A percentile compares a stretch with the other conserved stretches of the same genome.
Evolutionary conservation across 2,113 vertebrate species (phyloP).

Genomic region (Calyptommatus sinebrachiatus): DNA sequence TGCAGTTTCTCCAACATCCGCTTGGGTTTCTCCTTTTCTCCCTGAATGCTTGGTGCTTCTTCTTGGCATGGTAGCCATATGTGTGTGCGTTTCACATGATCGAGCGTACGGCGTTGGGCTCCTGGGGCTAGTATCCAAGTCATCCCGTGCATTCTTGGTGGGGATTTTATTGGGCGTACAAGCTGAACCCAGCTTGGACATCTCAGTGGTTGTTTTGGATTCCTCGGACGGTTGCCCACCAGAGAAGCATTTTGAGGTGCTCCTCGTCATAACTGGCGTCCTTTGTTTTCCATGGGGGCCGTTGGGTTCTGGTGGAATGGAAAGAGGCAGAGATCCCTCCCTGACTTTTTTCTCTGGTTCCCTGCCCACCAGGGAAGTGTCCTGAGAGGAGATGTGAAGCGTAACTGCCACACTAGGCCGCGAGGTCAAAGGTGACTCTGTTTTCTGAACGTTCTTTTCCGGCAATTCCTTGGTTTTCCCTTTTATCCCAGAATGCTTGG

Average conservation of each 20-base stretch:
- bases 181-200: rapidly evolving
- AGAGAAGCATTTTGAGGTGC: neutral
- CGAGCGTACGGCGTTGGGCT: slow-evolving; percentile 78
- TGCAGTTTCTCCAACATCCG: slow-evolving; percentile 15
- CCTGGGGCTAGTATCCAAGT: slow-evolving; percentile 75
- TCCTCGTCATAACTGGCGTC: neutral
- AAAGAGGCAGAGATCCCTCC: too few relatives aligned
- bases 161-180: slow-evolving; percentile 30
- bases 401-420: too few relatives aligned
- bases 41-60: slow-evolving; percentile 38
- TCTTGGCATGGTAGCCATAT: slow-evolving; percentile 90
- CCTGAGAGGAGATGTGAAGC: rapidly evolving
- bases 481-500: slow-evolving; percentile 43
- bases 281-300: neutral
- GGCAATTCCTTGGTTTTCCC: slow-evolving; percentile 7
- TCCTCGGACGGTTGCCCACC: neutral
- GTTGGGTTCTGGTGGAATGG: slow-evolving; percentile 12
- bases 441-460: neutral
- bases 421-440: rapidly evolving
- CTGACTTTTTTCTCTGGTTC: neutral
- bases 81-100: slow-evolving; percentile 89
- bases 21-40: slow-evolving; percentile 31
- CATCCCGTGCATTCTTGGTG: slow-evolving; percentile 72
- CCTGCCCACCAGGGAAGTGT: neutral
- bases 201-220: rapidly evolving